Evolutionary conservation across 2,797 vertebrate species (phyloP).

Genomic region (Ctenochaetus hawaiiensis): DNA sequence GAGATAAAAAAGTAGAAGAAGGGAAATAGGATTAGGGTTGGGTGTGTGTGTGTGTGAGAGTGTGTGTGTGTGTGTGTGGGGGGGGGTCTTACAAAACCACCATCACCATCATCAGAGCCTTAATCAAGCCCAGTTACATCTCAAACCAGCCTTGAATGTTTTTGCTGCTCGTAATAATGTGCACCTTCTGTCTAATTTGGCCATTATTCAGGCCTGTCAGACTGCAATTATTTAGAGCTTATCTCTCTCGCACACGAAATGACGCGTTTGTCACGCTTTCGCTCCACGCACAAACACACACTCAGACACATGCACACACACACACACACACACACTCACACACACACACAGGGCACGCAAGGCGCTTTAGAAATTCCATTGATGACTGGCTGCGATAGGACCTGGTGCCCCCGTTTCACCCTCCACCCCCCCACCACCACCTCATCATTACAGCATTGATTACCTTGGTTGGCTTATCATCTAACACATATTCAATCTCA

Average conservation of each 20-base stretch:
- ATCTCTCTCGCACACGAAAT: conserved; percentile 86
- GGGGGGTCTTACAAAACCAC: conserved; percentile 31
- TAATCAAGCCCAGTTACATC: conserved; percentile 76
- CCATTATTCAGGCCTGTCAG: conserved; percentile 89
- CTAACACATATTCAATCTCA: conserved; percentile 77
- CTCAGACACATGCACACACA: conserved; percentile 24
- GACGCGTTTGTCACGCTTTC: conserved; percentile 86
- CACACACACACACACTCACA: conserved; percentile 26
- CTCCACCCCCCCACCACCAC: conserved; percentile 6
- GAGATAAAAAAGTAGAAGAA: too few relatives aligned
- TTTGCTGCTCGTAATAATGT: conserved; percentile 78
- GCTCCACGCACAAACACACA: conserved; percentile 59
- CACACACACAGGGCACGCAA: conserved; percentile 32
- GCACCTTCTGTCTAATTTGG: conserved; percentile 87
- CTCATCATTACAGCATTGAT: conserved; percentile 81
- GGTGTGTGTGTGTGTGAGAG: background rate
- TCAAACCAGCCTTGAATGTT: conserved; percentile 73
- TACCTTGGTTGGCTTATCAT: conserved; percentile 79
- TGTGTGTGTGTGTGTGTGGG: background rate
- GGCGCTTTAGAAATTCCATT: conserved; percentile 76
- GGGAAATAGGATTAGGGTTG: conserved; percentile 46
- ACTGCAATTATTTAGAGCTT: conserved; percentile 88
- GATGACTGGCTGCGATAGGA: conserved; percentile 80
- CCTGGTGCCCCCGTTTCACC: conserved; percentile 21
- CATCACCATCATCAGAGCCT: conserved; percentile 65